Percentiles rank a stretch among this genome's conserved stretches.
Evolutionary conservation across 2,888 invertebrate genomes (phyloP).

Genomic region (Nysson spinosus): DNA sequence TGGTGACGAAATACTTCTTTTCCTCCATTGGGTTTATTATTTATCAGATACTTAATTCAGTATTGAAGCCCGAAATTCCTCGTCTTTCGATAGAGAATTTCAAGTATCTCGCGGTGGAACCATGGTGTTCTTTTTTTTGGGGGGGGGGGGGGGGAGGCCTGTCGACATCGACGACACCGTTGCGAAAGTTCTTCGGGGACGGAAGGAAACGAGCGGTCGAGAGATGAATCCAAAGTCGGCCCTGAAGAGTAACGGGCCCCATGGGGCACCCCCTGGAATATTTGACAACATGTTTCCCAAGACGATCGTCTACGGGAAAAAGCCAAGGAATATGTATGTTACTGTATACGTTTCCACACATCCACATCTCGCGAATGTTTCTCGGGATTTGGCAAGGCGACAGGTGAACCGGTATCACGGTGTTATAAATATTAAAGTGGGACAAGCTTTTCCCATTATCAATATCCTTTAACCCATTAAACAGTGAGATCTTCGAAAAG

Average conservation of each 20-base stretch:
- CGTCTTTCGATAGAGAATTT: slow-evolving; percentile 18
- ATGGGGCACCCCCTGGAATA: slow-evolving; percentile 54
- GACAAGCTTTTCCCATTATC: slow-evolving; percentile 30
- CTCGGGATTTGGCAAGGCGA: slow-evolving; percentile 23
- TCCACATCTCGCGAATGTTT: not conserved
- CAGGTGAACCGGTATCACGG: slow-evolving; percentile 7
- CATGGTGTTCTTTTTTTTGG: too few relatives aligned
- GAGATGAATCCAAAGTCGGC: slow-evolving; percentile 55
- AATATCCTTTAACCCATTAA: slow-evolving; percentile 20
- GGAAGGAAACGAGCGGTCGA: slow-evolving; percentile 52
- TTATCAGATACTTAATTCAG: not conserved
- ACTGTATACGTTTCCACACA: slow-evolving; percentile 10
- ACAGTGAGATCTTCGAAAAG: slow-evolving; percentile 6
- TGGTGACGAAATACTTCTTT: too few relatives aligned
- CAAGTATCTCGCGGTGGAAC: slow-evolving; percentile 16
- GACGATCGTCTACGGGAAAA: slow-evolving; percentile 52
- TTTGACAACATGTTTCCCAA: slow-evolving; percentile 65
- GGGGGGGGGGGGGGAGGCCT: too few relatives aligned
- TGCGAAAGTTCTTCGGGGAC: slow-evolving; percentile 51
- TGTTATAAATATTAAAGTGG: slow-evolving; percentile 44
- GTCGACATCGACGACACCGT: slow-evolving; percentile 24
- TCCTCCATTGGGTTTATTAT: not conserved
- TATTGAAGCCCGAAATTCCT: not conserved
- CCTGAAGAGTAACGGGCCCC: slow-evolving; percentile 49
- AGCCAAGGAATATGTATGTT: slow-evolving; percentile 28